These are phyloP conservation scores for Elmis aenea DNA, from an alignment of 2,888 invertebrate species.

Conservation along the genomic window DNA sequence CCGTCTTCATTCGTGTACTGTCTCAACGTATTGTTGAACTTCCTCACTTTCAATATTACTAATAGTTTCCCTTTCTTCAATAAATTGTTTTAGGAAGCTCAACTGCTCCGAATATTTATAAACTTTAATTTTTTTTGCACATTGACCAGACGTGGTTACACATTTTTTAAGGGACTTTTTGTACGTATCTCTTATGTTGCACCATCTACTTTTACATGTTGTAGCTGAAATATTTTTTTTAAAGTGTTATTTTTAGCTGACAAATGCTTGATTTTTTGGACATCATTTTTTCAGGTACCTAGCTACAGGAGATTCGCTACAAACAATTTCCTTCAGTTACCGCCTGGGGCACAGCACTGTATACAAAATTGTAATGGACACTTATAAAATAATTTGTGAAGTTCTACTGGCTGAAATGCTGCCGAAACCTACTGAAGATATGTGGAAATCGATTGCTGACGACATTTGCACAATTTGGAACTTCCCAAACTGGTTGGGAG, in stretches of 20 bases:
- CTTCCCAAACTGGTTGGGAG: slow-evolving; percentile 18
- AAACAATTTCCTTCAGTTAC: slow-evolving; percentile 12
- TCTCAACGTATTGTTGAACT: slow-evolving; percentile 3
- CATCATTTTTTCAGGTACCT: slow-evolving; percentile 17
- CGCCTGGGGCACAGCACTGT: slow-evolving; percentile 17
- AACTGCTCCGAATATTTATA: slow-evolving; percentile 16
- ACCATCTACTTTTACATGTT: no score
- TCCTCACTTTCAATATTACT: slow-evolving; percentile 1
- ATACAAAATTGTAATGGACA: slow-evolving; percentile 11
- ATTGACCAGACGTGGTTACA: slow-evolving; percentile 1
- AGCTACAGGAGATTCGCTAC: slow-evolving; percentile 10
- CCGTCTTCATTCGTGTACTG: no score
- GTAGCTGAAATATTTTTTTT: no score
- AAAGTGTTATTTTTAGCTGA: no score
- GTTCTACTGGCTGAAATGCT: slow-evolving; percentile 3
- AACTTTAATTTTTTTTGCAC: slow-evolving; percentile 10
- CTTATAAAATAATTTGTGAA: slow-evolving; percentile 12
- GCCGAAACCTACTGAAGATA: slow-evolving; percentile 6
- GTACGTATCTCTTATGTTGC: slow-evolving; percentile 20
- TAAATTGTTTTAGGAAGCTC: slow-evolving; percentile 8
- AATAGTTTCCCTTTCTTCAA: slow-evolving; percentile 2
- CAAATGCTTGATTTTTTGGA: no score
- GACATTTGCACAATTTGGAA: slow-evolving; percentile 1
- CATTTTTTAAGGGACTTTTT: slow-evolving; percentile 17
- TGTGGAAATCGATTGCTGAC: slow-evolving; percentile 1